A percentile compares a stretch with the other conserved stretches of the same genome.
These are phyloP conservation scores for Pipra filicauda DNA, from an alignment of 2,113 vertebrate genomes.

Conservation along the genomic window DNA sequence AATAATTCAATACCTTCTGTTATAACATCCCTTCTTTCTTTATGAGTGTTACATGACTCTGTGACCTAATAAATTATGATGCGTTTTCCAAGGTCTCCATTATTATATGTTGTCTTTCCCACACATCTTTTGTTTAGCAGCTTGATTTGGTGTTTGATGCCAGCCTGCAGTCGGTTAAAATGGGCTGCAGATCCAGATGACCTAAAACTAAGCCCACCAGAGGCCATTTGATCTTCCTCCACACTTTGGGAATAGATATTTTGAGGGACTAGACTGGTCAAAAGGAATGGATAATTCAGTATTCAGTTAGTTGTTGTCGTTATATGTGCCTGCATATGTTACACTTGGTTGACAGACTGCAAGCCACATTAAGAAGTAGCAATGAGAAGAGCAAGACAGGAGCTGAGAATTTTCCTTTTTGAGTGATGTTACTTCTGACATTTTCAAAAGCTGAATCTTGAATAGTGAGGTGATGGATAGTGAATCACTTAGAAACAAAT, in stretches of 20 bases:
- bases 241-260: not conserved
- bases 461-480: conserved; percentile 33
- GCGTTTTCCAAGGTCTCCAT: not conserved
- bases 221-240: not conserved
- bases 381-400: conserved; percentile 16
- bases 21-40: not conserved
- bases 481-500: conserved; percentile 35
- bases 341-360: not conserved
- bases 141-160: too few relatives aligned
- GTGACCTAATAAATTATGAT: not conserved
- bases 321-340: not conserved
- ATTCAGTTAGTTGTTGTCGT: not conserved
- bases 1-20: not conserved
- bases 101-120: not conserved
- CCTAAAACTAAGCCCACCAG: not conserved
- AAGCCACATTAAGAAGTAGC: not conserved
- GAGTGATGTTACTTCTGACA: not conserved
- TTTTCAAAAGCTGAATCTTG: conserved; percentile 27
- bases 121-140: not conserved
- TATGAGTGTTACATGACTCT: not conserved
- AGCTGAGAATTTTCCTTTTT: not conserved
- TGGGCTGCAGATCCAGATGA: not conserved
- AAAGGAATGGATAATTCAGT: not conserved
- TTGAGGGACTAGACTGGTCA: not conserved
- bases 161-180: not conserved